A percentile compares a stretch with the other conserved stretches of the same genome.
Conservation (phyloP, 2,888 invertebrate genomes). For the Meliscaeva auricollis region DNA sequence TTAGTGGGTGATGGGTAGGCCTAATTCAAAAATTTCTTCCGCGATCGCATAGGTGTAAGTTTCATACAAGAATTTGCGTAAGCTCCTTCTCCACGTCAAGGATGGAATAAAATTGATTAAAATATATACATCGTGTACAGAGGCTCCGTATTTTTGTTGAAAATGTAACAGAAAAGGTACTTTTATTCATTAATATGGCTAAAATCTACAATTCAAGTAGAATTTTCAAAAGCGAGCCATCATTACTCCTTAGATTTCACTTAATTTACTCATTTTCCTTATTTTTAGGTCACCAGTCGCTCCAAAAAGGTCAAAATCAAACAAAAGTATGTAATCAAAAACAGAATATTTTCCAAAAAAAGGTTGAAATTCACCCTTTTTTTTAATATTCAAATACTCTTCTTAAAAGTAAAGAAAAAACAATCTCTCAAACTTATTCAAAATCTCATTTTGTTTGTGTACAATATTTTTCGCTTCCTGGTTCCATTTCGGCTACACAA, state of each 20-base stretch:
- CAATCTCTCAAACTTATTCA: slow-evolving; percentile 21
- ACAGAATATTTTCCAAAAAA: not conserved
- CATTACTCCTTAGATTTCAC: not conserved
- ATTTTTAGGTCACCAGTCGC: not conserved
- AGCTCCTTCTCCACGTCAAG: too few species aligned
- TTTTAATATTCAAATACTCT: not conserved
- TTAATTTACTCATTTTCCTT: slow-evolving; percentile 2
- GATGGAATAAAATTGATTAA: too few species aligned
- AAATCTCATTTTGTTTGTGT: slow-evolving; percentile 10
- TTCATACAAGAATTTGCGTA: too few species aligned
- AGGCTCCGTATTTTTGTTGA: too few species aligned
- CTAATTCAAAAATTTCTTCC: too few species aligned
- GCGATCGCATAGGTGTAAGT: too few species aligned
- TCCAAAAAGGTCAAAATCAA: not conserved
- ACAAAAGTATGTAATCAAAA: slow-evolving; percentile 5
- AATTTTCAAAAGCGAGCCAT: not conserved
- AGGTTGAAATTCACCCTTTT: slow-evolving; percentile 6
- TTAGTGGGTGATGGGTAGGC: too few species aligned
- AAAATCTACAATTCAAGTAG: not conserved
- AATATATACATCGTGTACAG: too few species aligned
- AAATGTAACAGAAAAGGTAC: too few species aligned
- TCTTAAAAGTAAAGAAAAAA: too few species aligned
- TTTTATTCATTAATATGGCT: too few species aligned
- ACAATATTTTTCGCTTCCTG: slow-evolving; percentile 13
- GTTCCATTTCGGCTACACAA: not conserved